These are phyloP conservation scores for Montipora efflorescens DNA, from an alignment of 64 coral and sea anemone species.

Conservation along the genomic window DNA sequence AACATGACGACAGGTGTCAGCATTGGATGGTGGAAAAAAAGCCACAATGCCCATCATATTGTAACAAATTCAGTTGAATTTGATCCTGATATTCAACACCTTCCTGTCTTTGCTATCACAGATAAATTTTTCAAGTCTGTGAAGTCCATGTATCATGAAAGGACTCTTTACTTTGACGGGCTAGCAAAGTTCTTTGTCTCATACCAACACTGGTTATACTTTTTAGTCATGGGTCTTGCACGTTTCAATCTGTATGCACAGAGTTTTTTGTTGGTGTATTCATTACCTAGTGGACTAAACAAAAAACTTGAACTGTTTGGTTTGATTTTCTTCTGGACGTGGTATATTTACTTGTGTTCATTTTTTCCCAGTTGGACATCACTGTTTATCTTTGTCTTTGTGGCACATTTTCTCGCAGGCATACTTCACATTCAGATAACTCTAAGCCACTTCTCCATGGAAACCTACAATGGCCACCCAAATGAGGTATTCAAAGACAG, in stretches of 20 bases:
- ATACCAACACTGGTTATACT: conserved; percentile 91
- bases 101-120: conserved; percentile 93
- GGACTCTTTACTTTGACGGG: conserved; percentile 76
- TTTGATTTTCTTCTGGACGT: conserved; percentile 91
- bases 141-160: conserved; percentile 90
- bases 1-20: conserved; percentile 93
- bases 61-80: conserved; percentile 98
- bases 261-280: conserved; percentile 84
- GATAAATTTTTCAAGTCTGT: conserved; percentile 98
- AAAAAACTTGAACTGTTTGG: conserved; percentile 75
- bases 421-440: conserved; percentile 96
- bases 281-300: conserved; percentile 59
- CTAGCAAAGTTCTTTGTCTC: conserved; percentile 91
- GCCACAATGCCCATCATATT: conserved; percentile 98
- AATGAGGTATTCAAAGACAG: conserved; percentile 74
- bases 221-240: conserved; percentile 92
- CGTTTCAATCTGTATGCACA: conserved; percentile 94
- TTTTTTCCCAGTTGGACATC: conserved; percentile 79
- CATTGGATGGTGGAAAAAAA: conserved; percentile 98
- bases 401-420: conserved; percentile 94
- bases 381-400: conserved; percentile 76
- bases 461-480: conserved; percentile 90
- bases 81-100: conserved; percentile 98
- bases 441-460: conserved; percentile 96
- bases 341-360: conserved; percentile 89